Conservation (phyloP, 1,140 invertebrate species). For the Melipona quadrifasciata region DNA sequence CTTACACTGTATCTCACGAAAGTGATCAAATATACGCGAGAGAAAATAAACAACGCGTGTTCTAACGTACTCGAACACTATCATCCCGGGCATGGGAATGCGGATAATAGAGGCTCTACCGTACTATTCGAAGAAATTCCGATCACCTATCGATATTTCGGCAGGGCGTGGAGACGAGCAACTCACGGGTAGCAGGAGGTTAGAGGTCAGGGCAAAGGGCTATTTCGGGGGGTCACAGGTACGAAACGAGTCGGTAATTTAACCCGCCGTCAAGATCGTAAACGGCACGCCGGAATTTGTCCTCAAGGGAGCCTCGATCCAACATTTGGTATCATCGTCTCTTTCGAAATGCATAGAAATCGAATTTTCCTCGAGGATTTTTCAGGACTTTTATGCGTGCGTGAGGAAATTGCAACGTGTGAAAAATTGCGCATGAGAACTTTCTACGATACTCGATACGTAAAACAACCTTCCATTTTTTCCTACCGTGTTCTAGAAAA, state of each 20-base stretch:
- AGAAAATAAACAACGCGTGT: neutral
- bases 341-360: neutral
- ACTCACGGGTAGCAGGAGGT: constrained; percentile 37
- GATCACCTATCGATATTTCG: constrained; percentile 14
- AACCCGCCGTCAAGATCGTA: constrained; percentile 61
- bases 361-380: too few species aligned
- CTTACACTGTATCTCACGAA: neutral
- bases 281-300: constrained; percentile 52
- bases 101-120: constrained; percentile 24
- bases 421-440: too few species aligned
- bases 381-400: too few species aligned
- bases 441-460: too few species aligned
- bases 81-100: neutral
- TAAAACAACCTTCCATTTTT: too few species aligned
- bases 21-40: neutral
- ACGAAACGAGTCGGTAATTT: constrained; percentile 57
- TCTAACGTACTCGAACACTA: neutral
- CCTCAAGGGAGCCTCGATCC: neutral
- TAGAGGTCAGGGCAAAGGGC: constrained; percentile 35
- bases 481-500: too few species aligned
- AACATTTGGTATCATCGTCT: neutral
- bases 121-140: constrained; percentile 16
- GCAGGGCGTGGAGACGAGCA: constrained; percentile 18
- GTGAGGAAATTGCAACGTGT: too few species aligned
- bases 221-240: constrained; percentile 23